Evolutionary conservation across 2,888 invertebrate species (phyloP), one percentile per base, ranked within the genome.

Genomic region (Agrilus biguttatus): DNA sequence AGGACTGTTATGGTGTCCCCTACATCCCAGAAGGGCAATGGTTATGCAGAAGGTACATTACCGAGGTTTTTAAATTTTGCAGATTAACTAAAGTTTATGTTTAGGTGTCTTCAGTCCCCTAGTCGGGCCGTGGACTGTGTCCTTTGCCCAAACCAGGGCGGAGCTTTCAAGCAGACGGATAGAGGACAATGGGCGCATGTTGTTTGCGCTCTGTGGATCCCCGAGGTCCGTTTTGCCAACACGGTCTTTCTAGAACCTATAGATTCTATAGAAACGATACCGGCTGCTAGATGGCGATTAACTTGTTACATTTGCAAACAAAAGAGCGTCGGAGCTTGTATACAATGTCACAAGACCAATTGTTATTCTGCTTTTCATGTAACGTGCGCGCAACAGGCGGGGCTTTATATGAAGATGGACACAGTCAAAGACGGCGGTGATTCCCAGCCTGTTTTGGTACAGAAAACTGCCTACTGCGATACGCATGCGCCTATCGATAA

Each of bases 311-410:
- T 98, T 42, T 98, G 97, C 68, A 95, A 91, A 59, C 87, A 90
- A 58, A 77, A 85, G 45, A 84, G 85, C 28, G 84, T 85, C 0
- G 97, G 97, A 5, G 96, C 97, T 0, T 97, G 97, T 60, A 96
- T 98, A 49, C 97, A 98, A 67, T 98, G 97, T 63, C 93, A 96
- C 67, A 88, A 92, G 58, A 84, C 82, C 54, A 93, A 88, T 65
- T 96, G 96, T 62, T 96, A 95, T 62, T 87, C 91, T 8, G 96
- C 97, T 1, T 98, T 98, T 69, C 98, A 98, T 65, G 98, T 98
- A 3, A 98, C 98, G 0, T 99, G 98, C 66, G 98, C 97, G 1
- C 95, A 96, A 63, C 91, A 89, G 61, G 93, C 95, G 19, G 91
- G 80, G 1, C 71, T 98, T 1, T 87, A 88, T 59, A 95, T 95